Base-by-base conservation (phyloP, 2,888 invertebrate species). In the Mesochorus sp. region DNA sequence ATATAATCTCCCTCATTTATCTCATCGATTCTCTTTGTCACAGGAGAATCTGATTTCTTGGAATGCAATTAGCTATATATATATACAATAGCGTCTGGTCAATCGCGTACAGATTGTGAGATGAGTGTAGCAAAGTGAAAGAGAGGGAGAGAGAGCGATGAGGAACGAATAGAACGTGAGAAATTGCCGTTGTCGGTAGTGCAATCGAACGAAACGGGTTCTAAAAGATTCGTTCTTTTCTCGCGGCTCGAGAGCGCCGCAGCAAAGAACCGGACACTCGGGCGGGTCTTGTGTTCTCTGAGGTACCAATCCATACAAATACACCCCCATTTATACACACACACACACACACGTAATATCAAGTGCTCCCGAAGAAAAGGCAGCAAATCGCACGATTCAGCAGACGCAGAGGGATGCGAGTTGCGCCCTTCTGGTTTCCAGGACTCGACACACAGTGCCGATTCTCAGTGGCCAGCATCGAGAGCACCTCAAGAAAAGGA, bases 121-220 rank as follows among this genome's bases (percentile, higher is more conserved):
- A 24, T 3, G 42, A 26, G 24, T 12, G 12, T 14, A 4, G 53
- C 12, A 6, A n/a, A n/a, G n/a, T n/a, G 10, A n/a, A 6, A 24
- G 8, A 34, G 21, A 39, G 67, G 5, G 19, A 17, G 10, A 10
- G 10, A 49, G 39, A 21, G n/a, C n/a, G n/a, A n/a, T n/a, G n/a
- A n/a, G 37, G 66, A 44, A 14, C 67, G 68, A 71, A 76, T 44
- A 37, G 74, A 74, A 78, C 70, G 74, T 74, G 74, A 78, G 66
- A 59, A 78, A 78, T 78, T 64, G 70, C 64, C 53, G 70, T 61
- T 74, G 64, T 47, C 67, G 57, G n/a, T 3, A n/a, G 31, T 49
- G 78, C 74, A 59, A 74, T 78, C 74, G 59, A 53, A 39, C 68
- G 68, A 78, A 78, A 78, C 78, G 74, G 70, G 78, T 74, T 74